Conservation (phyloP, 1,140 invertebrate genomes). For the Calephelis nemesis region DNA sequence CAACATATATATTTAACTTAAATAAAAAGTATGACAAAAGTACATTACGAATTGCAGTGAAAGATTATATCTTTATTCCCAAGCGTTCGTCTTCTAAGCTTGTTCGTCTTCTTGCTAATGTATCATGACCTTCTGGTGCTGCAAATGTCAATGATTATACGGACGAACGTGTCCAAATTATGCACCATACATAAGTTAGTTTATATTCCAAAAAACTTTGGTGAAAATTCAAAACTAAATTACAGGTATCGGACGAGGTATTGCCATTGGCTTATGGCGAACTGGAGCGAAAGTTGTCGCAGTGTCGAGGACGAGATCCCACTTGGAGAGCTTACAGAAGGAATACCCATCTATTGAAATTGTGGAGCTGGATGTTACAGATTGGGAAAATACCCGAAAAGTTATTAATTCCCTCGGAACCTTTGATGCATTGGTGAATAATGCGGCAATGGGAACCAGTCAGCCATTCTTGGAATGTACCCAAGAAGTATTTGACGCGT, state of each 20-base stretch:
- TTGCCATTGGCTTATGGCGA: slow-evolving; percentile 82
- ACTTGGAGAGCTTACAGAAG: slow-evolving; percentile 82
- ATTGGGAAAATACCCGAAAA: slow-evolving; percentile 86
- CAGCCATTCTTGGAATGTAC: slow-evolving; percentile 56
- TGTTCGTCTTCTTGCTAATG: too few species aligned
- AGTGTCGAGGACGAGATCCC: slow-evolving; percentile 82
- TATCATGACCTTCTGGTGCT: too few species aligned
- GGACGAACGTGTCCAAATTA: too few species aligned
- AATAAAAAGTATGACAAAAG: too few species aligned
- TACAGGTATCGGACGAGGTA: slow-evolving; percentile 86
- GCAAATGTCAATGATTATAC: too few species aligned
- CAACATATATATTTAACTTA: too few species aligned
- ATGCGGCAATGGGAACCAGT: slow-evolving; percentile 52
- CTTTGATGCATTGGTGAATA: slow-evolving; percentile 64
- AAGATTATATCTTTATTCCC: too few species aligned
- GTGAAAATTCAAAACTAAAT: slow-evolving; percentile 22
- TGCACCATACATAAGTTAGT: too few species aligned
- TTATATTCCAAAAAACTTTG: too few species aligned
- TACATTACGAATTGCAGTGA: too few species aligned
- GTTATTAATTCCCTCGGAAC: slow-evolving; percentile 54
- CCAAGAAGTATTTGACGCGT: slow-evolving; percentile 52
- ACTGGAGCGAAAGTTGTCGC: slow-evolving; percentile 86
- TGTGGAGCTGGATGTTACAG: slow-evolving; percentile 83
- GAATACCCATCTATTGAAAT: slow-evolving; percentile 83
- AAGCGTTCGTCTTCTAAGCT: too few species aligned